These are phyloP conservation scores for Sakesphorus luctuosus DNA, from an alignment of 2,113 vertebrate genomes.

Conservation along the genomic window DNA sequence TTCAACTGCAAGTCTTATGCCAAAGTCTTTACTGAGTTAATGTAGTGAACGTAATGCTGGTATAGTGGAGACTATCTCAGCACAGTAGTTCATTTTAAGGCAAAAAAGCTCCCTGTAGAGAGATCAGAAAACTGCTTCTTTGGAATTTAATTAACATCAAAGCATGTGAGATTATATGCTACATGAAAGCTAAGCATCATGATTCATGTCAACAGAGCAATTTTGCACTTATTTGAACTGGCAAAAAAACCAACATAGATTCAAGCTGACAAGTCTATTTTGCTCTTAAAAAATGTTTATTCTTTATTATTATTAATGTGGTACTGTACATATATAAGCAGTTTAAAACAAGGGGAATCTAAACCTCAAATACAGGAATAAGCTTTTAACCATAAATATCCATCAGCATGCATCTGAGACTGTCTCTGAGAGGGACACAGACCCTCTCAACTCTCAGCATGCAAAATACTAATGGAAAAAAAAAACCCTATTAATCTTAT, in stretches of 20 bases:
- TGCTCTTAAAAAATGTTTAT: background rate
- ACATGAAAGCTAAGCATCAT: constrained; percentile 19
- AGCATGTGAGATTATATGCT: constrained; percentile 42
- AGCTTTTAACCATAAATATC: background rate
- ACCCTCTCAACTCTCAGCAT: background rate
- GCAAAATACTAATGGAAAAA: background rate
- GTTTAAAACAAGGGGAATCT: background rate
- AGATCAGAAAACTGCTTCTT: constrained; percentile 52
- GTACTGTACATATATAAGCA: background rate
- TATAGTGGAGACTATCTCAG: constrained; percentile 58
- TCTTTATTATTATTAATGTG: background rate
- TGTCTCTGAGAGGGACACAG: background rate
- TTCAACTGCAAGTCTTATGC: constrained; percentile 16
- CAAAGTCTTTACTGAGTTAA: constrained; percentile 67
- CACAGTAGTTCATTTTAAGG: constrained; percentile 59
- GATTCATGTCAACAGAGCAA: background rate
- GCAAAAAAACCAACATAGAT: background rate
- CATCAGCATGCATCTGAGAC: background rate
- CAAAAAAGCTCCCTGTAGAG: constrained; percentile 57
- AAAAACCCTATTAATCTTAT: background rate
- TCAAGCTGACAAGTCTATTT: background rate
- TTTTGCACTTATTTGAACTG: background rate
- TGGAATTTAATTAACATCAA: constrained; percentile 63
- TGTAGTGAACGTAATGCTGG: constrained; percentile 67
- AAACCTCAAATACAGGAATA: background rate